Base-by-base conservation (phyloP, 2,797 vertebrate species). In the Cygnus olor region DNA sequence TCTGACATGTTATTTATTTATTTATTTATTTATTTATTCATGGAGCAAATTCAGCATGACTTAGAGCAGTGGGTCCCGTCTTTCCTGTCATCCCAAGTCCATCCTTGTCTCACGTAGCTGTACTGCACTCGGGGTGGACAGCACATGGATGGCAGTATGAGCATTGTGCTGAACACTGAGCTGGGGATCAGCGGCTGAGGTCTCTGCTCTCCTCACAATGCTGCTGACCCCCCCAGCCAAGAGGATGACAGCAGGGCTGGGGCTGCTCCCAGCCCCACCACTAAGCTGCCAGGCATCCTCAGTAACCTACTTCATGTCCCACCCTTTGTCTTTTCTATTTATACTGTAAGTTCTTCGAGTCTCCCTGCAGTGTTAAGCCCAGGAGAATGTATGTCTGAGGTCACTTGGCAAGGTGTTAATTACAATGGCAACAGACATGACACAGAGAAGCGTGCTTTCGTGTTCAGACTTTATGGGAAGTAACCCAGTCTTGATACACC, bases 101-200 rank as follows among this genome's bases (percentile, higher is more conserved):
- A 14, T 11, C 36, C 42, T 89, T 65, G 30, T 42, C 42, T 36
- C 1, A 1, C 3, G 1, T 8, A 38, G 7, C n/a, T 28, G 15
- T 24, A 17, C 7, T 5, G 15, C 19, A 14, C 27, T 18, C 7
- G 8, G 44, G 74, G 53, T 14, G 61, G n/a, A 61, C 57, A 53
- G 38, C 5, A 4, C 28, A 25, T 25, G 0, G 0, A 36, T 0
- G 1, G 34, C 44, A 60, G 34, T 1, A 0, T 66, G 12, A 51
- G 27, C 24, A 15, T 51, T n/a, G 61, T 30, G 30, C 47, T 44
- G 13, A 56, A 58, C 1, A 1, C 22, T 19, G 34, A 2, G 2
- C 36, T 69, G 8, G 10, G 15, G 24, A 10, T n/a, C 2, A 0
- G 51, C 4, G 1, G 18, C 60, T 49, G 27, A 68, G 20, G 14